Base-by-base conservation (phyloP, 1,140 invertebrate genomes). In the Orchestia grillus region DNA sequence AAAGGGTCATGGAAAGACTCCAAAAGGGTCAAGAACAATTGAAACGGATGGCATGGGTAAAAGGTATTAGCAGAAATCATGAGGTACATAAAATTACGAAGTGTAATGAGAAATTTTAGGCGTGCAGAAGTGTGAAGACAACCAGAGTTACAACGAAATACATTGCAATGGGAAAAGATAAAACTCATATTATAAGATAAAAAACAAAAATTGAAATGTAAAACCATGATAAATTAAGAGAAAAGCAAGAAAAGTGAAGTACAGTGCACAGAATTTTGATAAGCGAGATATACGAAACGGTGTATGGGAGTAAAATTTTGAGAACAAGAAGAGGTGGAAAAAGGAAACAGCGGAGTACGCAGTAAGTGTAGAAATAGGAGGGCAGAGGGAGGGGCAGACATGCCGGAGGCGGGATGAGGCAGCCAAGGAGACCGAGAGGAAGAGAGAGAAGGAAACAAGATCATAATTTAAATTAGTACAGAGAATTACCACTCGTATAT, bases 401-500 rank as follows among this genome's bases (percentile, higher is more conserved):
- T 57, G 42, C 44, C 28, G 95, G 23, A 53, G 62, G 47, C 62
- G n/a, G 6, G 28, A 41, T 43, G 44, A 23, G 28, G 87, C 53
- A 87, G 87, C 44, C 53, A 45, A 87, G 87, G 40, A 6, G 62
- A 23, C 23, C 28, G 95, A 87, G 53, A 23, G 95, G 36, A 47
- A 95, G 95, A 77, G 57, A 96, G 62, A 77, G 95, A 77, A 57
- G 62, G 45, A 57, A 36, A 47, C 0, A 45, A 96, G 41, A 47
- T n/a, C n/a, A 77, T 44, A 96, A 43, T 96, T 87, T 8, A 90
- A 95, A 95, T 47, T 95, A 62, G 44, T 42, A 47, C 47, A 77
- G 62, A 77, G 62, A 77, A 77, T 77, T 23, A 77, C 62, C 62
- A 77, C 62, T 77, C 62, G 62, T 77, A 77, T 77, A 77, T 77